Conservation (phyloP, 2,888 invertebrate species). For the Gymnoscelis rufifasciata region DNA sequence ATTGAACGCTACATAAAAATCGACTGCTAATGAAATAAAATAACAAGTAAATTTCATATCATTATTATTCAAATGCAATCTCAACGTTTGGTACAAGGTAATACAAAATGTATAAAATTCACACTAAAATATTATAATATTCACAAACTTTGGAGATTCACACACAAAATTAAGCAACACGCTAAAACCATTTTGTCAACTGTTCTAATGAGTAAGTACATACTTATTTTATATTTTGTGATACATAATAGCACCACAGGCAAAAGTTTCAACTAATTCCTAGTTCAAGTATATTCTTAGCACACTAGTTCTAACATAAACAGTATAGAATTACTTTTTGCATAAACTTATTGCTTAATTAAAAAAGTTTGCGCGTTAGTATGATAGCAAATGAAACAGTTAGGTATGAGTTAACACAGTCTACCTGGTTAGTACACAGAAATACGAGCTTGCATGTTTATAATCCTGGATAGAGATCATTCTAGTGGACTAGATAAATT, state of each 20-base stretch:
- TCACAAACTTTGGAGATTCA: constrained; percentile 56
- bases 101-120: constrained; percentile 77
- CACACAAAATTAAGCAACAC: constrained; percentile 49
- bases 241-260: constrained; percentile 31
- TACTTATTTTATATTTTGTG: constrained; percentile 35
- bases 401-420: constrained; percentile 6
- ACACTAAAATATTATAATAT: constrained; percentile 50
- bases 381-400: constrained; percentile 41
- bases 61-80: constrained; percentile 71
- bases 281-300: constrained; percentile 13
- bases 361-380: constrained; percentile 48
- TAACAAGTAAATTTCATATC: constrained; percentile 48
- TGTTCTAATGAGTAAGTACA: constrained; percentile 38
- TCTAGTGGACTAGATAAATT: constrained; percentile 45
- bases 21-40: constrained; percentile 41
- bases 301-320: constrained; percentile 8
- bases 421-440: constrained; percentile 29
- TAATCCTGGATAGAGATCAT: constrained; percentile 50
- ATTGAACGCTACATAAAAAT: no score
- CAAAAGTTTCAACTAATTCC: constrained; percentile 16
- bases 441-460: constrained; percentile 26
- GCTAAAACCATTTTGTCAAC: constrained; percentile 25
- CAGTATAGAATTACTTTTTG: constrained; percentile 6
- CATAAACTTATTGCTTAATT: constrained; percentile 20
- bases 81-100: constrained; percentile 73